Base-by-base conservation (phyloP, 2,888 invertebrate species). In the Artemia sinica region DNA sequence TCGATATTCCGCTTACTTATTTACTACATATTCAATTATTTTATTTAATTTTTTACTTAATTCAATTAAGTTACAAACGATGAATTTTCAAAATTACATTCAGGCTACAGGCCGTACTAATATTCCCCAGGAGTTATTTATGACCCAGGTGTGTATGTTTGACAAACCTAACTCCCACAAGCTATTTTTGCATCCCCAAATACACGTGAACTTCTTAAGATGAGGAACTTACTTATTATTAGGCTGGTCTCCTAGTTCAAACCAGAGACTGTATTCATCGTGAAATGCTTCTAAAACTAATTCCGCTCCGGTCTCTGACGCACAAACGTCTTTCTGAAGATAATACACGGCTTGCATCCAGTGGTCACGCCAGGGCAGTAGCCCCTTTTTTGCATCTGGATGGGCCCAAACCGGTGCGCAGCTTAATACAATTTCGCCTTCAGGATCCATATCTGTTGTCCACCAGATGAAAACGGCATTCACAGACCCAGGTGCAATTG, bases 311-410 rank as follows among this genome's bases (percentile, higher is more conserved):
- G 80, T 77, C 18, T 14, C 49, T 13, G 79, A 75, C 1, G 93
- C 78, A 4, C 77, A 73, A 0, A 84, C 71, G 71, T 85, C 82
- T 72, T 83, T 79, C 0, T 89, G 87, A 49, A 91, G 80, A 77
- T 91, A 94, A 80, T 95, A 98, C 49, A 94, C 83, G 0, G 91
- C 94, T 80, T 98, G 97, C 92, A 98, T 96, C 98, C 98, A 98
- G 77, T 98, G 98, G 79, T 98, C 97, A 63, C 97, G 82, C 97
- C 97, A 98, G 52, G 93, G 88, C 72, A 88, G 82, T 0, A 81
- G 76, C 49, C 67, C 72, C 52, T 68, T 71, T 18, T 49, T 52
- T 68, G 72, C 71, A 28, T 72, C 72, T 0, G 88, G 86, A 78
- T 91, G 90, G 13, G 84, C 84, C 94, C 95, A 97, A 77, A 84